Percentiles rank a stretch among this genome's conserved stretches.
These are phyloP conservation scores for Eriocheir sinensis DNA, from an alignment of 1,140 invertebrate genomes.

Conservation along the genomic window DNA sequence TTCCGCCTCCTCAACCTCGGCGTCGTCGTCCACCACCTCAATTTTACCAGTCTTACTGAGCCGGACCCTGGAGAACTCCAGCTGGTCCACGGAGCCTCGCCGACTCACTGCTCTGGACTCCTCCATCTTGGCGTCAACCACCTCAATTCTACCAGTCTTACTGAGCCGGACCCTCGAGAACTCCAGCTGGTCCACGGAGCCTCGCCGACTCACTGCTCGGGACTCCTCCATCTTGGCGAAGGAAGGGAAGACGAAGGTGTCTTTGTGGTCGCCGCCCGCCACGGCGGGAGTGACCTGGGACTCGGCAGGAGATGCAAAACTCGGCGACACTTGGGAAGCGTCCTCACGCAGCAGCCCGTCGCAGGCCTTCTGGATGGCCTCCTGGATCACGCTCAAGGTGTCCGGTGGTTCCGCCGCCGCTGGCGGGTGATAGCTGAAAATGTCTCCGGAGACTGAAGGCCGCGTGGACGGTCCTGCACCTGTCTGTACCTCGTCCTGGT, in stretches of 20 bases:
- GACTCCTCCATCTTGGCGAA: slow-evolving; percentile 64
- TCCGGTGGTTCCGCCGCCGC: background rate
- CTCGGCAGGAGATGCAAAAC: background rate
- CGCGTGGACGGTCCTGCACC: background rate
- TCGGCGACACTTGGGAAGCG: background rate
- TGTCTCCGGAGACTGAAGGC: background rate
- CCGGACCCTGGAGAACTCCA: slow-evolving; percentile 59
- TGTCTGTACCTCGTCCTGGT: background rate
- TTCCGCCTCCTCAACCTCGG: slow-evolving; percentile 27
- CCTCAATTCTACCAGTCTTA: slow-evolving; percentile 70
- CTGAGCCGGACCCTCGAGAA: slow-evolving; percentile 60
- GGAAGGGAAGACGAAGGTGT: slow-evolving; percentile 2
- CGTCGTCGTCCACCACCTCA: slow-evolving; percentile 57
- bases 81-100: slow-evolving; percentile 45
- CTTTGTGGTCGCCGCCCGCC: background rate
- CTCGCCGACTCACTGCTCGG: slow-evolving; percentile 44
- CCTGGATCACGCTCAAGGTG: background rate
- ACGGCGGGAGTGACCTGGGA: background rate
- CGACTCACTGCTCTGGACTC: slow-evolving; percentile 56
- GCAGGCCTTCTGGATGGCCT: background rate
- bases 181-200: slow-evolving; percentile 58
- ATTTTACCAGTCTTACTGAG: slow-evolving; percentile 70
- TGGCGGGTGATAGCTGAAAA: background rate
- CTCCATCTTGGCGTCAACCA: slow-evolving; percentile 60
- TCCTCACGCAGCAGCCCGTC: background rate